A percentile compares a stretch with the other conserved stretches of the same genome.
These are phyloP conservation scores for Clarias magur DNA, from an alignment of 2,113 vertebrate species.

Conservation along the genomic window DNA sequence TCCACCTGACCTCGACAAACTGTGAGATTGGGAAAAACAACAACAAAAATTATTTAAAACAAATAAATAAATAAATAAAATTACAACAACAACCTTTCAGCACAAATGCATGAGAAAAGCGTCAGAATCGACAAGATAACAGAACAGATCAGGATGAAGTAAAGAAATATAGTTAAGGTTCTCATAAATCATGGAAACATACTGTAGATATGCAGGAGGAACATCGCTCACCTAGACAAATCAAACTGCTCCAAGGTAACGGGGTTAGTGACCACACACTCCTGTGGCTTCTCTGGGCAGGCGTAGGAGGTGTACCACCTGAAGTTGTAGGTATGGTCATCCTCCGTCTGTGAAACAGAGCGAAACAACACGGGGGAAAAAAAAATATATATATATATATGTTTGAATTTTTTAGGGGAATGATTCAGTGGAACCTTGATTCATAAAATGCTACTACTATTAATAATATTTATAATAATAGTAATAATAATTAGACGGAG, in stretches of 20 bases:
- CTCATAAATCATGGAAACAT: background rate
- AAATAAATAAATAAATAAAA: too few species aligned
- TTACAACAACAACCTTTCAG: background rate
- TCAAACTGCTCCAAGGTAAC: slow-evolving; percentile 86
- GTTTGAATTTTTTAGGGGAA: too few species aligned
- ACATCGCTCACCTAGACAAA: slow-evolving; percentile 82
- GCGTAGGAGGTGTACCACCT: slow-evolving; percentile 93
- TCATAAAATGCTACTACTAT: too few species aligned
- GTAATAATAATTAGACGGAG: too few species aligned
- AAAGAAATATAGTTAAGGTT: background rate
- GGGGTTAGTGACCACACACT: slow-evolving; percentile 87
- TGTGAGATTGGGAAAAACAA: slow-evolving; percentile 51
- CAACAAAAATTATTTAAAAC: too few species aligned
- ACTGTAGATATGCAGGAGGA: too few species aligned
- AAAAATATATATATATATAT: too few species aligned
- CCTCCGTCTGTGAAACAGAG: slow-evolving; percentile 75
- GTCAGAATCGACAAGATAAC: background rate
- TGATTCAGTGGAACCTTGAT: too few species aligned
- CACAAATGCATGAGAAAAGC: background rate
- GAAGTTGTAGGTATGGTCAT: slow-evolving; percentile 89
- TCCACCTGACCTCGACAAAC: slow-evolving; percentile 76
- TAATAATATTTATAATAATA: too few species aligned
- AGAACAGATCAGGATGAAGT: background rate
- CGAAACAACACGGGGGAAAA: background rate
- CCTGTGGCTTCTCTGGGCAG: slow-evolving; percentile 85